Evolutionary conservation across 2,888 invertebrate species (phyloP), one percentile per base, ranked within the genome.

Genomic region (Loripinus fragilis): DNA sequence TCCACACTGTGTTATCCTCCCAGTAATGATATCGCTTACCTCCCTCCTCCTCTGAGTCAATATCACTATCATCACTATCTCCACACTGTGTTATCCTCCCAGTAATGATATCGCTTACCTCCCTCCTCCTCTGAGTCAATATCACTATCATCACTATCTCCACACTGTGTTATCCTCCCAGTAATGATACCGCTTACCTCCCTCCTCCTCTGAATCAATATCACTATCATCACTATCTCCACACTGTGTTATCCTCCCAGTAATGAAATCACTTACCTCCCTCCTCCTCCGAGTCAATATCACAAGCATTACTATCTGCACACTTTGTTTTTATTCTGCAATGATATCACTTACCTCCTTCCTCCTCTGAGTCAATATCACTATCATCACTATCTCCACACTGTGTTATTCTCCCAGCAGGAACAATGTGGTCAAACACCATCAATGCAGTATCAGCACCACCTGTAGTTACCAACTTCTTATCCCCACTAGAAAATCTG

Each of bases 391-490:
- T 93, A 30, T 93, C 92, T 10, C 93, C 93, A 65, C 88, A 81
- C 20, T 82, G 66, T 23, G 81, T 81, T 20, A 77, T 64, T 15
- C 78, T 76, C 45, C 85, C 85, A n/a, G 78, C 83, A 3, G 81
- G 71, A 0, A 83, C 83, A 7, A 83, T 85, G 60, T 88, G 88
- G 30, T 79, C 83, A 94, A 94, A 94, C 45, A 94, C 91, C 89
- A 94, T 90, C 33, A 94, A 86, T 0, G 94, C 88, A 20, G 93
- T 94, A 86, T 94, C 94, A 42, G 92, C 93, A 2, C 94, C 94
- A 25, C 94, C 94, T 0, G 90, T 88, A 0, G 94, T 93, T 69
- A 94, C 86, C 78, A 94, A 86, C 70, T 90, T 87, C 67, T 86
- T 85, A 78, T 93, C 92, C 74, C 92, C 90, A 45, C 81, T 72